Percentiles rank a stretch among this genome's conserved stretches.
These are phyloP conservation scores for Callimorpha dominula DNA, from an alignment of 2,888 invertebrate species.

Conservation along the genomic window DNA sequence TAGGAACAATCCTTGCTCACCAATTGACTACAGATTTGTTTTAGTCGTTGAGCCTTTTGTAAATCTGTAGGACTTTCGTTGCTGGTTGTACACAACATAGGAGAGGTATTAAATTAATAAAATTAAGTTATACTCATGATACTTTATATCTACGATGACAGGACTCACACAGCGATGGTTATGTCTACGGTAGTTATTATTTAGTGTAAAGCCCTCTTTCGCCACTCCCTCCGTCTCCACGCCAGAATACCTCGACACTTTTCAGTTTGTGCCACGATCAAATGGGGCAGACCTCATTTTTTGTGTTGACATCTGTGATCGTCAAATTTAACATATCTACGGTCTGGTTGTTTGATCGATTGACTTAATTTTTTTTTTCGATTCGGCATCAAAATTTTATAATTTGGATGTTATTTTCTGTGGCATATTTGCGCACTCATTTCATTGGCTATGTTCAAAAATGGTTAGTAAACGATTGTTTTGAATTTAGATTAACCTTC, in stretches of 20 bases:
- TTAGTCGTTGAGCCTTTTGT: background rate
- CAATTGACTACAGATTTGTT: background rate
- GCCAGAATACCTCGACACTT: slow-evolving; percentile 31
- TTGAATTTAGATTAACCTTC: slow-evolving; percentile 49
- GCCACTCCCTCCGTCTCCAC: slow-evolving; percentile 44
- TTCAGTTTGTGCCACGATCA: slow-evolving; percentile 49
- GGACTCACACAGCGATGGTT: slow-evolving; percentile 15
- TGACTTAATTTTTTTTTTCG: slow-evolving; percentile 31
- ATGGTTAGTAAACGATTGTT: slow-evolving; percentile 57
- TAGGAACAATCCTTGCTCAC: background rate
- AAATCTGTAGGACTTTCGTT: background rate
- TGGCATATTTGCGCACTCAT: slow-evolving; percentile 64
- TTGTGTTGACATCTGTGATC: slow-evolving; percentile 6
- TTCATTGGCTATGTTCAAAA: slow-evolving; percentile 57
- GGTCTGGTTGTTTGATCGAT: slow-evolving; percentile 58
- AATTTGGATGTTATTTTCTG: slow-evolving; percentile 55
- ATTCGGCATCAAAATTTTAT: slow-evolving; percentile 43
- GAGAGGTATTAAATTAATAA: background rate
- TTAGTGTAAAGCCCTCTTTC: slow-evolving; percentile 47
- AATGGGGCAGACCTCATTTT: slow-evolving; percentile 49
- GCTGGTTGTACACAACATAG: background rate
- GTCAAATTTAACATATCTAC: slow-evolving; percentile 3
- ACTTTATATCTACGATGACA: background rate
- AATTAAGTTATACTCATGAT: background rate
- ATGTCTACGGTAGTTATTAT: slow-evolving; percentile 53